These are phyloP conservation scores for Tetraodon nigroviridis DNA, from an alignment of 2,113 vertebrate species.

Conservation along the genomic window DNA sequence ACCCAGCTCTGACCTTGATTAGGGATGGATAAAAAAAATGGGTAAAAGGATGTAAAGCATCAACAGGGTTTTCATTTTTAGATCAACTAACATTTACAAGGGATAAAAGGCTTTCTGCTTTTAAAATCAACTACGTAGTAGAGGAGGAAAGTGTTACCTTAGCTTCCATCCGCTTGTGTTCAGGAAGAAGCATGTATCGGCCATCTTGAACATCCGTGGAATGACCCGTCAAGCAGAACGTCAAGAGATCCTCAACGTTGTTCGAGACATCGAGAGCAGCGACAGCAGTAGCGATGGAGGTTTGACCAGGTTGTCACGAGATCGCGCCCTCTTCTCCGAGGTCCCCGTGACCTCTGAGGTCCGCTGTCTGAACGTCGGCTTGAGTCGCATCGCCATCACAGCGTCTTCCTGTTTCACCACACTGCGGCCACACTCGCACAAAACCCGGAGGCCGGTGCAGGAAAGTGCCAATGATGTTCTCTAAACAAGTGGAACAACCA, in stretches of 20 bases:
- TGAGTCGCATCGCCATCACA: slow-evolving; percentile 73
- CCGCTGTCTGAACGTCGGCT: slow-evolving; percentile 78
- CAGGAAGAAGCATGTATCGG: slow-evolving; percentile 85
- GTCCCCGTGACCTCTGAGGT: slow-evolving; percentile 77
- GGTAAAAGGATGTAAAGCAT: too few relatives aligned
- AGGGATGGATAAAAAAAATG: too few relatives aligned
- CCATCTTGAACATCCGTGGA: slow-evolving; percentile 83
- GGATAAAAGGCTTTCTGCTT: background rate
- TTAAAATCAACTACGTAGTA: background rate
- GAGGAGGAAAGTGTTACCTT: background rate
- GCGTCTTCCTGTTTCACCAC: slow-evolving; percentile 67
- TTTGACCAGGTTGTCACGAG: slow-evolving; percentile 45
- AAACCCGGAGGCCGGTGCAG: slow-evolving; percentile 34
- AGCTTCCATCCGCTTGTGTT: background rate
- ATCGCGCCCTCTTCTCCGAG: slow-evolving; percentile 79
- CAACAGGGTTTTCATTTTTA: too few relatives aligned
- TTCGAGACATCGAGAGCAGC: slow-evolving; percentile 78
- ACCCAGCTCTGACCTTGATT: too few relatives aligned
- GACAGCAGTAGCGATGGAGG: slow-evolving; percentile 17
- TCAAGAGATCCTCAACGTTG: slow-evolving; percentile 83
- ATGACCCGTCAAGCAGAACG: slow-evolving; percentile 72
- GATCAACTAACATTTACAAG: too few relatives aligned
- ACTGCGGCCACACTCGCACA: slow-evolving; percentile 48
- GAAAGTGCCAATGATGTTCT: slow-evolving; percentile 60
- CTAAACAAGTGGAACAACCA: slow-evolving; percentile 3